These are phyloP conservation scores for Promerops cafer DNA, from an alignment of 2,113 vertebrate genomes.

Conservation along the genomic window DNA sequence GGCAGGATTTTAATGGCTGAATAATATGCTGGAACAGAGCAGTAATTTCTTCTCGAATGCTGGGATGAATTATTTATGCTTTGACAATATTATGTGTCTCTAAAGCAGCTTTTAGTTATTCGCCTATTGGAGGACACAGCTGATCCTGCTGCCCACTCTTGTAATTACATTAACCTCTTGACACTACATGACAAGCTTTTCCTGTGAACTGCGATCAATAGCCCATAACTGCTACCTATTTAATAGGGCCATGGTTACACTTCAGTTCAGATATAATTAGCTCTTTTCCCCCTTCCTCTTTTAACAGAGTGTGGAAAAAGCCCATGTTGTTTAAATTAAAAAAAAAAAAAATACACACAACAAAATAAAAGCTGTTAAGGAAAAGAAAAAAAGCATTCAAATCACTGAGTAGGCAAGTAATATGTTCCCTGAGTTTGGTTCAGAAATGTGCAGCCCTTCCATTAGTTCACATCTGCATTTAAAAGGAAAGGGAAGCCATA, in stretches of 20 bases:
- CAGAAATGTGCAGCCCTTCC: conserved; percentile 1
- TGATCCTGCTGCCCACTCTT: conserved; percentile 80
- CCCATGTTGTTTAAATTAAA: conserved; percentile 31
- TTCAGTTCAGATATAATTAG: conserved; percentile 78
- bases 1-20: conserved; percentile 80
- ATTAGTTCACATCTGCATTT: conserved; percentile 41
- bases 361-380: conserved; percentile 41
- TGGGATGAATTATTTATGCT: conserved; percentile 85
- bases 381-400: conserved; percentile 20
- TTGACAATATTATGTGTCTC: conserved; percentile 85
- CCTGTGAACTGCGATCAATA: conserved; percentile 80
- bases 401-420: background rate
- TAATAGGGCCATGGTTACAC: conserved; percentile 72
- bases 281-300: conserved; percentile 60
- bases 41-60: conserved; percentile 77
- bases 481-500: background rate
- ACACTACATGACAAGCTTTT: conserved; percentile 84
- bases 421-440: background rate
- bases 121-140: conserved; percentile 77
- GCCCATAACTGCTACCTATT: conserved; percentile 78
- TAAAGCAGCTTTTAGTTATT: conserved; percentile 82
- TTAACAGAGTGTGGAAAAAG: conserved; percentile 17
- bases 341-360: background rate
- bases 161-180: conserved; percentile 87
- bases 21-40: conserved; percentile 76